Conservation (phyloP, 2,797 vertebrate genomes). For the Stomatorhinus walkeri region DNA sequence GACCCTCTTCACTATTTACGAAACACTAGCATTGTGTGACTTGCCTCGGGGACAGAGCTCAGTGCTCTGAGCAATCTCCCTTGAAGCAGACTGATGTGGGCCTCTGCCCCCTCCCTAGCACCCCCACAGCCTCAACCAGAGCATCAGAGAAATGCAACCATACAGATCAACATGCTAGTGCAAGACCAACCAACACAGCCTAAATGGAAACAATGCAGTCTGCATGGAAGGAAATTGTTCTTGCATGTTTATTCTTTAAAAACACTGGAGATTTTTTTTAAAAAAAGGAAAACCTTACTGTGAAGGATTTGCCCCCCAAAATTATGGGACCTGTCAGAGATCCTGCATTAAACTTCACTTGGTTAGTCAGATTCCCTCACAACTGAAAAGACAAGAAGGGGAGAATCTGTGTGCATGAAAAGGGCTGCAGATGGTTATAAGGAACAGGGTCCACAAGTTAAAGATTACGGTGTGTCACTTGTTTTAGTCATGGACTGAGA, state of each 20-base stretch:
- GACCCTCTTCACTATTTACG: neutral
- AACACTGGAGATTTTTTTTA: neutral
- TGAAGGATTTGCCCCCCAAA: neutral
- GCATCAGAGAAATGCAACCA: neutral
- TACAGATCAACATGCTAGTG: neutral
- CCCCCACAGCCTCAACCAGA: neutral
- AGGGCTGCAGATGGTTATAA: neutral
- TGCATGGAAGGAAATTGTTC: neutral
- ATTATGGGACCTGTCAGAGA: neutral
- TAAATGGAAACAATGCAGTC: neutral
- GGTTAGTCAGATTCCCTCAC: neutral
- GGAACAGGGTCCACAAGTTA: neutral
- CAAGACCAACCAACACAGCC: neutral
- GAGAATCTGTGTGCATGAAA: neutral
- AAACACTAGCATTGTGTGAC: conserved; percentile 4
- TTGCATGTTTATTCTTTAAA: conserved; percentile 18
- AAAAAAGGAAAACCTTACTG: neutral
- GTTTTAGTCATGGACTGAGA: neutral
- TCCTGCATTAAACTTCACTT: neutral
- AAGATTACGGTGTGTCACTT: neutral
- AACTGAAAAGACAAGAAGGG: neutral
- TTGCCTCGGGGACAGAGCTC: neutral
- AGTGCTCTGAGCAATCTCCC: neutral
- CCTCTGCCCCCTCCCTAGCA: neutral
- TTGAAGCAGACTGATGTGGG: neutral